phyloP scores from a whole-genome alignment of 1,140 invertebrate genomes.

The Drosophila bifasciata region DNA sequence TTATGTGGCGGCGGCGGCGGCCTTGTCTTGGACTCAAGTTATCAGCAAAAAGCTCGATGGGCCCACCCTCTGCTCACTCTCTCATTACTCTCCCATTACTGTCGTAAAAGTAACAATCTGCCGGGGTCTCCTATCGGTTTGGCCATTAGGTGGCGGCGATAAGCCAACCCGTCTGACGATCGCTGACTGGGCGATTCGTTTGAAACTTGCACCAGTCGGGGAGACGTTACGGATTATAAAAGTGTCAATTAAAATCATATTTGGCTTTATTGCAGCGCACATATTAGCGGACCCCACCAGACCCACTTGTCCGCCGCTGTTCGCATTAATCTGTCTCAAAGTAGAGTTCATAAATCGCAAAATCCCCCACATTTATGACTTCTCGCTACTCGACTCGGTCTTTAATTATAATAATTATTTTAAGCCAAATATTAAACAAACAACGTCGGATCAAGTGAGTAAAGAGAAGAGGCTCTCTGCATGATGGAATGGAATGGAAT shows the following conservation, averaged over 20 bases:
- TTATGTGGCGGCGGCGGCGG: too few relatives aligned
- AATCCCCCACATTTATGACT: conserved; percentile 30
- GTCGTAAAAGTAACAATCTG: too few relatives aligned
- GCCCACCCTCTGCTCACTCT: too few relatives aligned
- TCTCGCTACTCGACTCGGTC: conserved; percentile 3
- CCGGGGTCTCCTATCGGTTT: too few relatives aligned
- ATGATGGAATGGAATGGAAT: not conserved
- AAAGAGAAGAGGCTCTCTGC: not conserved
- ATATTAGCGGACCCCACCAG: not conserved
- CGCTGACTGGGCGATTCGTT: too few relatives aligned
- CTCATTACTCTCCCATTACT: too few relatives aligned
- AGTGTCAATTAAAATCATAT: conserved; percentile 74
- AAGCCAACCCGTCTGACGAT: too few relatives aligned
- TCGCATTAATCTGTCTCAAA: conserved; percentile 30
- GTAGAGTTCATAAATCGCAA: conserved; percentile 15
- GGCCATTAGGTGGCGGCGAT: too few relatives aligned
- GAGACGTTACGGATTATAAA: conserved; percentile 47
- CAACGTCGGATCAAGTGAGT: not conserved
- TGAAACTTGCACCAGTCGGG: too few relatives aligned
- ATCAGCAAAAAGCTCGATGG: too few relatives aligned
- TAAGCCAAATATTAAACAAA: not conserved
- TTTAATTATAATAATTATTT: not conserved
- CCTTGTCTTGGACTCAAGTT: too few relatives aligned
- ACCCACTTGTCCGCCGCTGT: not conserved
- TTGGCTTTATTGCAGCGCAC: conserved; percentile 39